A percentile compares a stretch with the other conserved stretches of the same genome.
Evolutionary conservation across 2,113 vertebrate genomes (phyloP).

Genomic region (Lethenteron reissneri): DNA sequence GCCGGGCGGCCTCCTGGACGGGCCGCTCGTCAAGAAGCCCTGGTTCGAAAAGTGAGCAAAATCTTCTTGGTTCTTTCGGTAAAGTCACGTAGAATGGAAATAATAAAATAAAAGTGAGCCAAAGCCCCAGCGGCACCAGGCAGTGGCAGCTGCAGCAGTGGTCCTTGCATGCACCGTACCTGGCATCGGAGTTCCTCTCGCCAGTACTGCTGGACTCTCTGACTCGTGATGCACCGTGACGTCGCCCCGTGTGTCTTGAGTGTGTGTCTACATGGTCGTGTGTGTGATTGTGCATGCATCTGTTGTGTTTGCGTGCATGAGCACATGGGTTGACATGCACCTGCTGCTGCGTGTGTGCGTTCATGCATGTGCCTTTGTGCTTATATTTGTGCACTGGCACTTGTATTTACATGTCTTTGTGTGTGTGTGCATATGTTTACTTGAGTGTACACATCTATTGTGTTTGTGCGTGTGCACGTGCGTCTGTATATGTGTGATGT

Average conservation of each 20-base stretch:
- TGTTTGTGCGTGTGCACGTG: too few species aligned
- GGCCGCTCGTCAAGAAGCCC: constrained; percentile 47
- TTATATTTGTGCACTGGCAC: too few species aligned
- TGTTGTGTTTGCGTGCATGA: too few species aligned
- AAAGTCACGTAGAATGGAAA: background rate
- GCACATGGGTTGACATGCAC: too few species aligned
- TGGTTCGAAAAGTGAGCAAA: constrained; percentile 76
- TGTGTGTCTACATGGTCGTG: background rate
- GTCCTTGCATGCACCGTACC: background rate
- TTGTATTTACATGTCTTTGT: too few species aligned
- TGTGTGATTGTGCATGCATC: too few species aligned
- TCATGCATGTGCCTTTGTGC: too few species aligned
- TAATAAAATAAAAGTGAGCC: background rate
- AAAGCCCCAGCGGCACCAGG: background rate
- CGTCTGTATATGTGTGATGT: too few species aligned
- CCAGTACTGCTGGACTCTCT: background rate
- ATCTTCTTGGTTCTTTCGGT: background rate
- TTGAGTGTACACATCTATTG: too few species aligned
- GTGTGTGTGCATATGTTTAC: too few species aligned
- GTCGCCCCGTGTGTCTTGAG: background rate
- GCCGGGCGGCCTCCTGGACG: constrained; percentile 33
- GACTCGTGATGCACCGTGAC: background rate
- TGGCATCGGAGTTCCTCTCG: background rate
- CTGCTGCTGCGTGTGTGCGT: too few species aligned
- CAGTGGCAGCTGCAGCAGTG: background rate